A percentile compares a stretch with the other conserved stretches of the same genome.
Conservation (phyloP, 1,140 invertebrate species). For the Euura lappo region DNA sequence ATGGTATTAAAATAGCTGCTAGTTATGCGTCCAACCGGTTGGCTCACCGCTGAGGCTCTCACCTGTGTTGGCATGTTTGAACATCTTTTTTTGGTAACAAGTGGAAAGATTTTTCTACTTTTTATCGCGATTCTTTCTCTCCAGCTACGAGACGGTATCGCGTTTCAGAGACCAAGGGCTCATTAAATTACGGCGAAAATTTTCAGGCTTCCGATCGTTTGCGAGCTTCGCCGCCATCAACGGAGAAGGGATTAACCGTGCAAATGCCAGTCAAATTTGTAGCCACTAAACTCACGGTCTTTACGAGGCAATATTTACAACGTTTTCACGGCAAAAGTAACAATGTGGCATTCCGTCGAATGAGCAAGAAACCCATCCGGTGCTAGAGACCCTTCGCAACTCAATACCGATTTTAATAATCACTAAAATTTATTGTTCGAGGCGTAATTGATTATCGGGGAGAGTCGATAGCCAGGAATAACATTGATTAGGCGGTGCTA, state of each 20-base stretch:
- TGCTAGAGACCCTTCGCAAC: too few species aligned
- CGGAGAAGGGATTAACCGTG: background rate
- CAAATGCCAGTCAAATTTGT: slow-evolving; percentile 48
- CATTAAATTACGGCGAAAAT: slow-evolving; percentile 40
- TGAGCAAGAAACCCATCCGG: slow-evolving; percentile 1
- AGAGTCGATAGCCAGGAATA: too few species aligned
- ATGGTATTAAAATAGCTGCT: slow-evolving; percentile 45
- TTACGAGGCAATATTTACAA: slow-evolving; percentile 54
- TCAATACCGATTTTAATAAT: too few species aligned
- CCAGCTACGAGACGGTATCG: too few species aligned
- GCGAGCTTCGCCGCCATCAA: too few species aligned
- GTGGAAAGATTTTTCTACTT: too few species aligned
- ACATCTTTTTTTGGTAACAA: too few species aligned
- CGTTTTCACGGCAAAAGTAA: slow-evolving; percentile 52
- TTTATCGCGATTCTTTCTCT: too few species aligned
- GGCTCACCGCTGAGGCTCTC: slow-evolving; percentile 27
- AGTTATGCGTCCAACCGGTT: slow-evolving; percentile 39
- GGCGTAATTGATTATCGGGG: too few species aligned
- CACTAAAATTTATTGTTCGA: too few species aligned
- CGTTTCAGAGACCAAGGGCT: slow-evolving; percentile 22
- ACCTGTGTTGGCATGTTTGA: slow-evolving; percentile 44
- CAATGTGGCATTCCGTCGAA: slow-evolving; percentile 36
- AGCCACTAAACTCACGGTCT: slow-evolving; percentile 53
- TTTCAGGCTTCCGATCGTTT: background rate
- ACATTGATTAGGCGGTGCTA: too few species aligned